Evolutionary conservation across 2,888 invertebrate species (phyloP), one percentile per base, ranked within the genome.

Genomic region (Ganaspis brasiliensis): DNA sequence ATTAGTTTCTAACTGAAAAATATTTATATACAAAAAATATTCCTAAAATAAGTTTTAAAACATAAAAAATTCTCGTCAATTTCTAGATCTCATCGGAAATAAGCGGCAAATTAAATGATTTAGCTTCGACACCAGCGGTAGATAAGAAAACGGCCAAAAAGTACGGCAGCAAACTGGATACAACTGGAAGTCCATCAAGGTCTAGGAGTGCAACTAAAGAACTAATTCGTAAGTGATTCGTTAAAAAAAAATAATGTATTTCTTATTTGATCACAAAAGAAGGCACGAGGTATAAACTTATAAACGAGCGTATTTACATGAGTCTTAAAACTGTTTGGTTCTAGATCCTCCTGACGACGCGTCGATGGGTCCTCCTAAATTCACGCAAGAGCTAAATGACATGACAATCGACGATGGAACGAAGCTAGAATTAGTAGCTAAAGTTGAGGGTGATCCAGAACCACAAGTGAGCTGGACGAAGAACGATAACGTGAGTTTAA

Each of bases 151-250:
- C 91, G 31, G 89, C 92, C 19, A 95, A 94, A 88, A 95, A 95
- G 87, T 96, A 96, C 89, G 96, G 95, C 74, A 93, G 93, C 81
- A 95, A 93, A 91, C 93, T 95, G 81, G 97, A 96, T 86, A 92
- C 94, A 10, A 95, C 96, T 0, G 96, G 96, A 84, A 95, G 97
- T 75, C 96, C 97, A 0, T 96, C 97, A 1, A 93, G 98, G 91
- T 98, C 98, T 37, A 94, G 98, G 86, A 97, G 96, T 90, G 94
- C 97, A 40, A 98, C 98, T 1, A 97, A 97, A 92, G 98, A 98
- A 93, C 92, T 98, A 83, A 95, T 96, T 87, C 93, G 96, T 97
- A 93, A 94, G 80, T 79, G 63, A 21, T 9, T 45, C 16, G 1
- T 74, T 59, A 49, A 56, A 26, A 19, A 49, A 26, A 19, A 26